phyloP scores from a whole-genome alignment of 1,140 invertebrate species.

The Lordiphosa mommai region DNA sequence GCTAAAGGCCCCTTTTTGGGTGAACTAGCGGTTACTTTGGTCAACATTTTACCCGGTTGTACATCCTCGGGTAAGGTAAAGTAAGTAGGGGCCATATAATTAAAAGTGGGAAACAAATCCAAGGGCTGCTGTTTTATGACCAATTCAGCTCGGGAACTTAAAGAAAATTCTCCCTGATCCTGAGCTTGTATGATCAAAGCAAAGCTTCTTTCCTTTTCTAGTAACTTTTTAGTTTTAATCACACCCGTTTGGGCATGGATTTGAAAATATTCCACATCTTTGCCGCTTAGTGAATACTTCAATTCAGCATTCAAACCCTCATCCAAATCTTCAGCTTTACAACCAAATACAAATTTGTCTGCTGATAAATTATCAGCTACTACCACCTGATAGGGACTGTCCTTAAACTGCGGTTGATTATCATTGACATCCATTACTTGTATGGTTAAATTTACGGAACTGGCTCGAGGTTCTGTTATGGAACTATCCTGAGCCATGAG shows the following conservation, averaged over 20 bases:
- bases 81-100: constrained; percentile 83
- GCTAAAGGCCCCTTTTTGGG: constrained; percentile 86
- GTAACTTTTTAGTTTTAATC: constrained; percentile 85
- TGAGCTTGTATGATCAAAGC: constrained; percentile 86
- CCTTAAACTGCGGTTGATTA: constrained; percentile 89
- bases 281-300: constrained; percentile 87
- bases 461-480: constrained; percentile 87
- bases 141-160: constrained; percentile 84
- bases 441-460: constrained; percentile 90
- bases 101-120: constrained; percentile 88
- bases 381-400: constrained; percentile 86
- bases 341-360: constrained; percentile 93
- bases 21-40: constrained; percentile 85
- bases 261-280: constrained; percentile 87
- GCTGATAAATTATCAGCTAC: constrained; percentile 88
- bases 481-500: constrained; percentile 93
- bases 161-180: constrained; percentile 84
- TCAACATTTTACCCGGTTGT: constrained; percentile 86
- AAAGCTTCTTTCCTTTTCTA: constrained; percentile 39
- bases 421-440: constrained; percentile 91
- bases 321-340: constrained; percentile 90
- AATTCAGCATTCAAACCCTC: constrained; percentile 89
- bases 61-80: constrained; percentile 91
- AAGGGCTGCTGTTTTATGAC: constrained; percentile 86
- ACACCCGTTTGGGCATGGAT: constrained; percentile 91